These are phyloP conservation scores for Zaprionus davidi DNA, from an alignment of 1,140 invertebrate genomes.

Conservation along the genomic window DNA sequence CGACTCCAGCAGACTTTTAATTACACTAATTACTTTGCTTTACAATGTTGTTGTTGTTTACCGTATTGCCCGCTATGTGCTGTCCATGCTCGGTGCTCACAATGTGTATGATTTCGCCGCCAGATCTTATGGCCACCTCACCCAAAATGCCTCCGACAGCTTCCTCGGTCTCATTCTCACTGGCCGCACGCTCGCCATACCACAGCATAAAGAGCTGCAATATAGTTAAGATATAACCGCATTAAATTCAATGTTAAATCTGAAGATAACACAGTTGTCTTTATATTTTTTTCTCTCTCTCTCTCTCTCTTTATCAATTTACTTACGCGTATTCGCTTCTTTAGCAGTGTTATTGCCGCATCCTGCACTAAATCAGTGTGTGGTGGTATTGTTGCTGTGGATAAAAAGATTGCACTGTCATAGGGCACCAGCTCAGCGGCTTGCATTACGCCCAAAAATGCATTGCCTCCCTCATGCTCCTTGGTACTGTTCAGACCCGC, in stretches of 20 bases:
- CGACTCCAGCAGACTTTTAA: conserved; percentile 52
- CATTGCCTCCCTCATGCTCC: conserved; percentile 71
- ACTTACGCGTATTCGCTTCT: conserved; percentile 86
- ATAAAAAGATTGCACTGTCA: conserved; percentile 86
- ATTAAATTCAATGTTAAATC: neutral
- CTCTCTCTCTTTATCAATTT: neutral
- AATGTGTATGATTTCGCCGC: conserved; percentile 82
- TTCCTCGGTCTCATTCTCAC: conserved; percentile 80
- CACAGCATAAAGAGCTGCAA: conserved; percentile 76
- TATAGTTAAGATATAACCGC: neutral
- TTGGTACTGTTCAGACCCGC: conserved; percentile 82
- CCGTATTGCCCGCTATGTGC: conserved; percentile 80
- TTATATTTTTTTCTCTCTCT: neutral
- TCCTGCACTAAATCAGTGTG: conserved; percentile 85
- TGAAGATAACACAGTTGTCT: no score
- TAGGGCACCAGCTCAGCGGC: conserved; percentile 86
- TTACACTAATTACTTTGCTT: conserved; percentile 67
- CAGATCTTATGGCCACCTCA: conserved; percentile 78
- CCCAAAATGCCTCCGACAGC: conserved; percentile 74
- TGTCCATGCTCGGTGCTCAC: conserved; percentile 80
- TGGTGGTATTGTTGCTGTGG: conserved; percentile 84
- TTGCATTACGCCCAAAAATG: conserved; percentile 80
- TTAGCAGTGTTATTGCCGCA: conserved; percentile 85
- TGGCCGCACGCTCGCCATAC: conserved; percentile 67
- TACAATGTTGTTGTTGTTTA: conserved; percentile 49